Percentiles rank a stretch among this genome's conserved stretches.
These are phyloP conservation scores for Mechanitis messenoides DNA, from an alignment of 2,888 invertebrate species.

Conservation along the genomic window DNA sequence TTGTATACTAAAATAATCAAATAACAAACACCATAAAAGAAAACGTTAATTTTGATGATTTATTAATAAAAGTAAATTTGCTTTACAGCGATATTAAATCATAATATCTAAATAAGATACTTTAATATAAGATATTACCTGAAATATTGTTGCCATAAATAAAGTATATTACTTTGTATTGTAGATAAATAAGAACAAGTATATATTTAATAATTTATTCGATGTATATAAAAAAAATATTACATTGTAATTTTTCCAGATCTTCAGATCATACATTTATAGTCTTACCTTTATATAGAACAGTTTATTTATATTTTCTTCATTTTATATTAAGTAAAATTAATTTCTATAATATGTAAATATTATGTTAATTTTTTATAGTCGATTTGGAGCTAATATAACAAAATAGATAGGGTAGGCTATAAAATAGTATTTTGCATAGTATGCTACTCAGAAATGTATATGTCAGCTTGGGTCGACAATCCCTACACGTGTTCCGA, in stretches of 20 bases:
- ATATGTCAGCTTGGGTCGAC: constrained; percentile 19
- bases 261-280: too few relatives aligned
- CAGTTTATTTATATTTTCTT: too few relatives aligned
- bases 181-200: not conserved
- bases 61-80: not conserved
- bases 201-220: not conserved
- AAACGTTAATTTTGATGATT: constrained; percentile 7
- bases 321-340: too few relatives aligned
- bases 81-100: not conserved
- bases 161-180: constrained; percentile 3
- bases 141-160: not conserved
- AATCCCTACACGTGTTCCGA: constrained; percentile 20
- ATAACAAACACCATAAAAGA: too few relatives aligned
- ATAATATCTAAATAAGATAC: constrained; percentile 1
- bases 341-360: too few relatives aligned
- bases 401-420: too few relatives aligned
- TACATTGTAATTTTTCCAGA: too few relatives aligned
- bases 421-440: constrained; percentile 11
- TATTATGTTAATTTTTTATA: too few relatives aligned
- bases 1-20: too few relatives aligned
- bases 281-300: too few relatives aligned
- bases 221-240: not conserved
- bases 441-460: constrained; percentile 19
- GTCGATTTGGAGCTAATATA: too few relatives aligned
- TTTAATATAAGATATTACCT: constrained; percentile 1